Evolutionary conservation across 1,140 invertebrate species (phyloP), one percentile per base, ranked within the genome.

Genomic region (Calycopis cecrops): DNA sequence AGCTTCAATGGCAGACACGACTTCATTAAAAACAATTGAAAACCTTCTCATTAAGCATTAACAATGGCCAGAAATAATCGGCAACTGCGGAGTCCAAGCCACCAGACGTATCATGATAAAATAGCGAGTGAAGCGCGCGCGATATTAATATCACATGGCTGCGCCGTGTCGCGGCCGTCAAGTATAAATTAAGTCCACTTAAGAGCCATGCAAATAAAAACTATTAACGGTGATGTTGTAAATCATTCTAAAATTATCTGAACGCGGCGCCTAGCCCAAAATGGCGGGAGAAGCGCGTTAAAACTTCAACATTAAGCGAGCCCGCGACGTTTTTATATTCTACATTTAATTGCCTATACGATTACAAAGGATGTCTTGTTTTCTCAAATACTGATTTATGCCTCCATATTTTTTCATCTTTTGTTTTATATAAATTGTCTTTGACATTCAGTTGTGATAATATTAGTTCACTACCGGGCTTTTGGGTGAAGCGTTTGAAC

Each of bases 301-400:
- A 60, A 56, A 62, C 55, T 54, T 51, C 63, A 67, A 58, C 59
- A 61, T 54, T 44, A 53, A 53, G 21, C 17, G 44, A 16, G 38
- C 16, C 11, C 49, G 47, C 52, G 71, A 80, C 69, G 60, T 72
- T 79, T 82, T 81, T 72, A 79, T 68, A 67, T 66, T 65, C 57
- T 37, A 69, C 68, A 76, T 79, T 84, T 82, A 77, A 82, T 76
- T 71, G 76, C 73, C 69, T 82, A 79, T 82, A 72, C 68, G 61
- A 78, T 85, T 85, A 85, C 80, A 84, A 84, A 28, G 21, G 21
- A 80, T 69, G 59, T 60, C 60, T 79, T 84, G 80, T 84, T 79
- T 81, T 81, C 73, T 70, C 73, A 76, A 67, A 66, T 57, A 53
- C 42, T 80, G 76, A 84, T 84, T 82, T 84, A 82, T 70, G 58